Evolutionary conservation across 2,113 vertebrate genomes (phyloP), one percentile per base, ranked within the genome.

Genomic region (Uria lomvia): DNA sequence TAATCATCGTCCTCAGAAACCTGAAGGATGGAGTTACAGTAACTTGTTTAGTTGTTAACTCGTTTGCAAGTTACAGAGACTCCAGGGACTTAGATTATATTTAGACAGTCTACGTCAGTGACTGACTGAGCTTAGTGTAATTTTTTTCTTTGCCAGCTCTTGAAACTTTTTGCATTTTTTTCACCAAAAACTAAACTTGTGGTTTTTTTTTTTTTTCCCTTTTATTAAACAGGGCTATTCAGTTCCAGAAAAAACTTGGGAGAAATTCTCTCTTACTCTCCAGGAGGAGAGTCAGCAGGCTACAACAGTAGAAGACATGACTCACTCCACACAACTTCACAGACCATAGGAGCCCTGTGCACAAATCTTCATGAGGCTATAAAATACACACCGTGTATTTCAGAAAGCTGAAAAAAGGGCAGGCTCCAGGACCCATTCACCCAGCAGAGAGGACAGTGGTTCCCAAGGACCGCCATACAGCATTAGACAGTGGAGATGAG

Each of bases 391-490:
- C 32, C 2, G 2, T 3, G 3, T 36, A 30, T 63, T 85, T 88
- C 1, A 0, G 49, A 83, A 58, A 82, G 23, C 62, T 85, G 67
- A 30, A 42, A 24, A 73, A 72, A 43, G 26, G 66, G 12, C 30
- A 60, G 53, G 26, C 7, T 82, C 4, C 42, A 45, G 42, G 32
- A 90, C 5, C 23, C 3, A 1, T 32, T 74, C 77, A 29, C 21
- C 24, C 27, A 81, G n/a, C 19, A 63, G 87, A 77, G 24, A 67
- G 11, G 12, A 84, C 47, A 63, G 13, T 34, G 12, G 17, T 8
- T 78, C 43, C 70, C 2, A 2, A 77, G n/a, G 47, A 67, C 0
- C 3, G 5, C 42, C 1, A 0, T 11, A 21, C 24, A 24, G 21
- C 29, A 4, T 59, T 11, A 86, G 43, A 7, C 1, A 5, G 38